Evolutionary conservation across 2,888 invertebrate species (phyloP).

Genomic region (Tortrix viridana): DNA sequence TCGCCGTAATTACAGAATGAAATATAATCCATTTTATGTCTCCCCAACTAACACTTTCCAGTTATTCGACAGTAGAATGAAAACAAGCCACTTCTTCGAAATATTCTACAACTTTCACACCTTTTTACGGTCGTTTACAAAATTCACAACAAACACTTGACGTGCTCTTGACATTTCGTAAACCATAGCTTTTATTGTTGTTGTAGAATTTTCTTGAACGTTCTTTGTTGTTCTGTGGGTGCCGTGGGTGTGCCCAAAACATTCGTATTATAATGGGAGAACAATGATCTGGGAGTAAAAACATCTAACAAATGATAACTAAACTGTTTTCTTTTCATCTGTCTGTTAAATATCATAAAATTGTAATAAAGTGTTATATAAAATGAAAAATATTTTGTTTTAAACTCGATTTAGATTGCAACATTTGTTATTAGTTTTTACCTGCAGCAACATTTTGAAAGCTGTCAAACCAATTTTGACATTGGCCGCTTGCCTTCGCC

Average conservation of each 20-base stretch:
- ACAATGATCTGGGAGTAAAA: not conserved
- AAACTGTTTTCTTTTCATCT: no score
- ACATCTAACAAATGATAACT: no score
- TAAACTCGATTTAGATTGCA: no score
- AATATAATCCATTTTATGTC: constrained; percentile 29
- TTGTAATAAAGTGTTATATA: no score
- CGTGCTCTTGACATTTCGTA: constrained; percentile 37
- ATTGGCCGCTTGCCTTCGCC: constrained; percentile 5
- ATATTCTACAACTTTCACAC: constrained; percentile 6
- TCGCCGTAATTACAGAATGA: constrained; percentile 57
- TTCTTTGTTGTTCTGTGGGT: constrained; percentile 32
- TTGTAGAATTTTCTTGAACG: constrained; percentile 42
- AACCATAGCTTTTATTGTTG: constrained; percentile 24
- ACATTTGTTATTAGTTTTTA: not conserved
- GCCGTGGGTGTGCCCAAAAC: not conserved
- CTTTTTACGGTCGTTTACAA: constrained; percentile 6
- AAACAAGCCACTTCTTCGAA: not conserved
- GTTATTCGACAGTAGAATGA: not conserved
- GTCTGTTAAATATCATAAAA: no score
- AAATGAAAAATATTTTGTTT: no score
- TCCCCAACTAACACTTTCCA: not conserved
- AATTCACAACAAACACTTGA: constrained; percentile 35
- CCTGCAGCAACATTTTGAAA: not conserved
- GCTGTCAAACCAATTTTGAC: constrained; percentile 20
- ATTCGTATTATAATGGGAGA: not conserved